A percentile compares a stretch with the other conserved stretches of the same genome.
Evolutionary conservation across 2,888 invertebrate species (phyloP).

Genomic region (Meiosimyza platycephala): DNA sequence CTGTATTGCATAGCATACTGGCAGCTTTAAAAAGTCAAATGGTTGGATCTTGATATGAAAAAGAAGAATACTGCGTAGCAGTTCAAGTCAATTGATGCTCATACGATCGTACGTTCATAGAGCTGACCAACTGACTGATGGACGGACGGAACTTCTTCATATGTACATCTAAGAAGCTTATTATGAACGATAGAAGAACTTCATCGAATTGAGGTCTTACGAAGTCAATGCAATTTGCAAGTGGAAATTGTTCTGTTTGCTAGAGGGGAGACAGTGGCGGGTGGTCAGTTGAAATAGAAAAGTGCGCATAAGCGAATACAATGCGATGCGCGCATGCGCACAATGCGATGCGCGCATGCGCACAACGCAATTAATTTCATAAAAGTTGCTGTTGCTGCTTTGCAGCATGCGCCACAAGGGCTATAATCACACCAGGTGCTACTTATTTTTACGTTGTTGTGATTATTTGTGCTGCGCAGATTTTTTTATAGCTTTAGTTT

Average conservation of each 20-base stretch:
- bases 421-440: conserved; percentile 32
- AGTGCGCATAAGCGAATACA: not conserved
- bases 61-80: not conserved
- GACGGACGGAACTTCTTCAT: not conserved
- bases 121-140: too few relatives aligned
- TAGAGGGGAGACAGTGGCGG: too few relatives aligned
- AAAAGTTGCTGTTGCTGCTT: conserved; percentile 8
- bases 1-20: not conserved
- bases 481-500: too few relatives aligned
- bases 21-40: conserved; percentile 7
- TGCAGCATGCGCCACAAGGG: conserved; percentile 31
- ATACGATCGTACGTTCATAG: not conserved
- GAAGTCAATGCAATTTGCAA: too few relatives aligned
- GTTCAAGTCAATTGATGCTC: too few relatives aligned
- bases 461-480: not conserved
- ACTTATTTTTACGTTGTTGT: conserved; percentile 8
- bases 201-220: not conserved
- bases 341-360: conserved; percentile 9
- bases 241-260: too few relatives aligned
- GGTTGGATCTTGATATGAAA: conserved; percentile 10
- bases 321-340: conserved; percentile 1
- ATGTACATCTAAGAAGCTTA: too few relatives aligned
- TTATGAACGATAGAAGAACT: too few relatives aligned
- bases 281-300: not conserved
- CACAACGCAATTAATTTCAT: conserved; percentile 17